Conservation (phyloP, 2,888 invertebrate genomes). For the Drosophila siamana region DNA sequence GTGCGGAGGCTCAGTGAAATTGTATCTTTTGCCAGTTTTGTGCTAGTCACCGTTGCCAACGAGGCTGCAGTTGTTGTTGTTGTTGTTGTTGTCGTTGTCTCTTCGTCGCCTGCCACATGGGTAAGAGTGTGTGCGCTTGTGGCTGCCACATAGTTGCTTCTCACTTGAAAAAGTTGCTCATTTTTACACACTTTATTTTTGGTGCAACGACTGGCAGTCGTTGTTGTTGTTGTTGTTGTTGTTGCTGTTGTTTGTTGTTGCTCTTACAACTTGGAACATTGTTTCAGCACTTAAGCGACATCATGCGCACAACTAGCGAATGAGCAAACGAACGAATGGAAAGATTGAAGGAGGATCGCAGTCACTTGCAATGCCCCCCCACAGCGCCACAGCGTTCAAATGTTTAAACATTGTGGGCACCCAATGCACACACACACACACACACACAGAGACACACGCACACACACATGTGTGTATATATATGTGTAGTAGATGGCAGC, state of each 20-base stretch:
- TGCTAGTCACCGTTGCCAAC: constrained; percentile 45
- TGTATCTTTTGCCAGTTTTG: constrained; percentile 67
- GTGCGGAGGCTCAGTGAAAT: constrained; percentile 48
- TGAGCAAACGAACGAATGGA: constrained; percentile 38
- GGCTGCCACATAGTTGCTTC: constrained; percentile 67
- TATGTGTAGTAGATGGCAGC: constrained; percentile 14
- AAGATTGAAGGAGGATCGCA: constrained; percentile 48
- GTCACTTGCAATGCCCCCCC: constrained; percentile 57
- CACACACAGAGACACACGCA: constrained; percentile 14
- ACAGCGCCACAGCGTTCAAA: constrained; percentile 58
- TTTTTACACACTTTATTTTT: constrained; percentile 78
- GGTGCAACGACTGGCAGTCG: constrained; percentile 64
- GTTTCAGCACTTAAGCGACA: constrained; percentile 81
- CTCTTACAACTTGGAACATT: constrained; percentile 80
- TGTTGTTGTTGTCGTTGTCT: constrained; percentile 32
- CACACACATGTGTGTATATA: constrained; percentile 1
- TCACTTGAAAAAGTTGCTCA: constrained; percentile 78
- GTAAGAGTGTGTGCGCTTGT: constrained; percentile 18
- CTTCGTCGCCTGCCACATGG: constrained; percentile 26
- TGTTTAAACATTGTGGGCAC: constrained; percentile 70
- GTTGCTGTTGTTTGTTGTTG: constrained; percentile 60
- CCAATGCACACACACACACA: constrained; percentile 40
- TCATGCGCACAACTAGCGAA: constrained; percentile 64
- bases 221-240: constrained; percentile 47
- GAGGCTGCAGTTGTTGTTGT: constrained; percentile 38